These are phyloP conservation scores for Drosophila truncata DNA, from an alignment of 1,140 invertebrate genomes.

Conservation along the genomic window DNA sequence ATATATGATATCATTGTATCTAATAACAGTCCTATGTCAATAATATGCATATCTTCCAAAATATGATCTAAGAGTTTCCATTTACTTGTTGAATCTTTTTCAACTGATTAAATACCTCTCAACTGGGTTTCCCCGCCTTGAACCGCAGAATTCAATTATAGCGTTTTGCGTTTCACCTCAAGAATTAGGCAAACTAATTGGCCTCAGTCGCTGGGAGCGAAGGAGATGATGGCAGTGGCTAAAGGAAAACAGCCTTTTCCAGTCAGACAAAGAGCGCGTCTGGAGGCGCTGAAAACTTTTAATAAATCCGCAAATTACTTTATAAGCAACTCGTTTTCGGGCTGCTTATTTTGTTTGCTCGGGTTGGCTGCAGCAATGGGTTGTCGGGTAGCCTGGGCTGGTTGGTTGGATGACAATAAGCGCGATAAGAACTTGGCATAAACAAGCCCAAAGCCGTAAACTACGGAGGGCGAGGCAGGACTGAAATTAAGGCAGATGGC, in stretches of 20 bases:
- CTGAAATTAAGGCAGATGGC: slow-evolving; percentile 62
- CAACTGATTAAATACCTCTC: slow-evolving; percentile 17
- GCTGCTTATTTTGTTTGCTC: slow-evolving; percentile 40
- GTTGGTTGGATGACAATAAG: slow-evolving; percentile 43
- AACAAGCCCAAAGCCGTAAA: slow-evolving; percentile 53
- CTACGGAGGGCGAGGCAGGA: slow-evolving; percentile 24
- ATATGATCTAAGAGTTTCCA: background rate
- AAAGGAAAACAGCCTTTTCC: slow-evolving; percentile 25
- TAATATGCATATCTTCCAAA: background rate
- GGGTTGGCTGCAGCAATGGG: background rate
- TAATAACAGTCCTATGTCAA: too few species aligned
- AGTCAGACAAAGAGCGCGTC: slow-evolving; percentile 44
- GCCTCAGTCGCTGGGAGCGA: slow-evolving; percentile 14
- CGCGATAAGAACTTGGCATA: slow-evolving; percentile 62
- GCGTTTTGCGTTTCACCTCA: slow-evolving; percentile 59
- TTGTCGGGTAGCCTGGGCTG: background rate
- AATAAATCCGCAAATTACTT: slow-evolving; percentile 81
- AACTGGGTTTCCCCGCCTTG: background rate
- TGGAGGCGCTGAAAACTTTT: slow-evolving; percentile 73
- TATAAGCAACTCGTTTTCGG: slow-evolving; percentile 67
- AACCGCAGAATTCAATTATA: slow-evolving; percentile 48
- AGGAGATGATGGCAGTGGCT: background rate
- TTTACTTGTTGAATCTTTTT: background rate
- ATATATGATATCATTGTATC: too few species aligned
- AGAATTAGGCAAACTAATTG: slow-evolving; percentile 76